Conservation (phyloP, 1,140 invertebrate species). For the Argopecten irradians region DNA sequence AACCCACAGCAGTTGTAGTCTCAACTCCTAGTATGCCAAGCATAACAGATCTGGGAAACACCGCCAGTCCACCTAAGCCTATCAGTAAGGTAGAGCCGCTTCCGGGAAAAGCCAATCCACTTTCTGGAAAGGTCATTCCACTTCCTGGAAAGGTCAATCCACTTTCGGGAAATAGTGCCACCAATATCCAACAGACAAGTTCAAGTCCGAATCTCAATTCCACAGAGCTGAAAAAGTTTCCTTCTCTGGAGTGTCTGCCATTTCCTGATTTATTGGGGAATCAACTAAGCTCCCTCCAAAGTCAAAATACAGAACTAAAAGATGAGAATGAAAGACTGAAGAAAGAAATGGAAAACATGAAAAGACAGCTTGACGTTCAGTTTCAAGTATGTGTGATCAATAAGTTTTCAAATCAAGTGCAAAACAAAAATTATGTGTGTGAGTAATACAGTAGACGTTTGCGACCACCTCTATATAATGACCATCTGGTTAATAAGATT, state of each 20-base stretch:
- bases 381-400: conserved; percentile 62
- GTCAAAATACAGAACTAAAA: conserved; percentile 48
- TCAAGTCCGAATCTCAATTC: background rate
- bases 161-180: conserved; percentile 27
- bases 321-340: conserved; percentile 59
- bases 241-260: background rate
- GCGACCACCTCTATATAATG: too few species aligned
- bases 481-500: too few species aligned
- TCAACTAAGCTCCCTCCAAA: conserved; percentile 26
- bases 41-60: background rate
- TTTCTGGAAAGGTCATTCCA: background rate
- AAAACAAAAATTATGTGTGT: too few species aligned
- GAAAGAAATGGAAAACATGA: conserved; percentile 75
- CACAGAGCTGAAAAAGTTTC: background rate
- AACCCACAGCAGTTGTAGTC: conserved; percentile 30
- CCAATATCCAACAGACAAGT: conserved; percentile 23
- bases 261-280: background rate
- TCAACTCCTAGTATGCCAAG: background rate
- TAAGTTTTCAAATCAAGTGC: background rate
- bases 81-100: conserved; percentile 32
- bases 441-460: too few species aligned
- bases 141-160: conserved; percentile 30
- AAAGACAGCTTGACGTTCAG: conserved; percentile 82
- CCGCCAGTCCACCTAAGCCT: conserved; percentile 16
- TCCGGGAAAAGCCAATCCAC: background rate